Evolutionary conservation across 2,888 invertebrate genomes (phyloP), one percentile per base, ranked within the genome.

Genomic region (Anthophora plumipes): DNA sequence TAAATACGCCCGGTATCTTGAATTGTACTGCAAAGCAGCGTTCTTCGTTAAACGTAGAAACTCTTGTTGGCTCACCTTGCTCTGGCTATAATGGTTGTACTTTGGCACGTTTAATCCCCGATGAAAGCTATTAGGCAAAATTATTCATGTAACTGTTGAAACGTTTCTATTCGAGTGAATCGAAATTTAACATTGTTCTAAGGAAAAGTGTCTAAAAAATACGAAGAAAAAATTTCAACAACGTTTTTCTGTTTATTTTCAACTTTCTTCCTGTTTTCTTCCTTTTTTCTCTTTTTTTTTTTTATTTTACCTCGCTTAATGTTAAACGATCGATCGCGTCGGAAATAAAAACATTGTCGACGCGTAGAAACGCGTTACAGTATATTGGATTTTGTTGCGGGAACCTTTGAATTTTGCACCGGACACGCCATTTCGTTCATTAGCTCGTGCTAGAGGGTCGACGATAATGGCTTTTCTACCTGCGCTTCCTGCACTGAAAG

Each of bases 391-490:
- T 79, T 79, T 70, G 59, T 54, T 64, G 70, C 50, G 46, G 52
- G 37, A 14, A 70, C 59, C 59, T 79, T 79, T 80, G 63, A 79
- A 79, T 79, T 79, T 70, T 52, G n/a, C 52, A 39, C 52, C 31
- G 64, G 31, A 20, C 31, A 31, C 50, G 61, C 50, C 59, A 25
- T 80, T 70, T 46, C 71, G 80, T 79, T 79, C 78, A 79, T 79
- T 79, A 70, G 59, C 70, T 60, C 52, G 22, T 31, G 39, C 31
- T 70, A 54, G 39, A 79, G 70, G 25, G 64, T n/a, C 46, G 64
- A 54, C 63, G 80, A 80, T 79, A 79, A 79, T 79, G 70, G 78
- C 80, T 70, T 79, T 79, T 66, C 80, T 79, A 63, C 70, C 59
- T 46, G 22, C 70, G 63, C 63, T 41, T 63, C 22, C 54, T 46